These are phyloP conservation scores for Terrapene triunguis DNA, from an alignment of 2,113 vertebrate species.

Conservation along the genomic window DNA sequence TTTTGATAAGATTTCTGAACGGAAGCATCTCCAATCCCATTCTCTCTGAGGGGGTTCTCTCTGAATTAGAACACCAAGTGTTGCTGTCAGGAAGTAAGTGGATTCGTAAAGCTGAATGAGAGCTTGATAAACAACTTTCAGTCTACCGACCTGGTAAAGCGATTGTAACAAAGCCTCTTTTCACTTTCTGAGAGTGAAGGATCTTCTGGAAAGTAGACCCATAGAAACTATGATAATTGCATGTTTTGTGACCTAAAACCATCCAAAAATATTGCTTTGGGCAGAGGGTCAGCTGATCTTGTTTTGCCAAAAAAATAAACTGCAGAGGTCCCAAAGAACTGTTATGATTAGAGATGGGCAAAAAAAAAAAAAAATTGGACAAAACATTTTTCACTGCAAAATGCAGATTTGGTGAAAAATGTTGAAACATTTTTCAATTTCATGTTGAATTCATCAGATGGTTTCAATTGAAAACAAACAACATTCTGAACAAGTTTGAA, in stretches of 20 bases:
- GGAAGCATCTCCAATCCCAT: background rate
- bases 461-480: too few species aligned
- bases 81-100: background rate
- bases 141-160: background rate
- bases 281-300: background rate
- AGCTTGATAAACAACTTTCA: background rate
- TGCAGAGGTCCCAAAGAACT: background rate
- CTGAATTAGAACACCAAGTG: background rate
- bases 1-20: background rate
- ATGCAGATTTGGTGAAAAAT: too few species aligned
- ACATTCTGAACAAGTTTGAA: too few species aligned
- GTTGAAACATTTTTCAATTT: too few species aligned
- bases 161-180: background rate
- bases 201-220: background rate
- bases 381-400: too few species aligned
- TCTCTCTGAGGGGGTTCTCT: background rate
- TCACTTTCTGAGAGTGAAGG: background rate
- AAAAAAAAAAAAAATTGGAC: too few species aligned
- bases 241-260: background rate
- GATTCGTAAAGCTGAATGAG: background rate
- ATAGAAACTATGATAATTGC: background rate
- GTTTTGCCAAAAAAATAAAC: background rate
- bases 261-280: background rate
- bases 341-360: background rate
- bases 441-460: too few species aligned